A percentile compares a stretch with the other conserved stretches of the same genome.
Evolutionary conservation across 2,797 vertebrate species (phyloP).

Genomic region (Setipinna tenuifilis): DNA sequence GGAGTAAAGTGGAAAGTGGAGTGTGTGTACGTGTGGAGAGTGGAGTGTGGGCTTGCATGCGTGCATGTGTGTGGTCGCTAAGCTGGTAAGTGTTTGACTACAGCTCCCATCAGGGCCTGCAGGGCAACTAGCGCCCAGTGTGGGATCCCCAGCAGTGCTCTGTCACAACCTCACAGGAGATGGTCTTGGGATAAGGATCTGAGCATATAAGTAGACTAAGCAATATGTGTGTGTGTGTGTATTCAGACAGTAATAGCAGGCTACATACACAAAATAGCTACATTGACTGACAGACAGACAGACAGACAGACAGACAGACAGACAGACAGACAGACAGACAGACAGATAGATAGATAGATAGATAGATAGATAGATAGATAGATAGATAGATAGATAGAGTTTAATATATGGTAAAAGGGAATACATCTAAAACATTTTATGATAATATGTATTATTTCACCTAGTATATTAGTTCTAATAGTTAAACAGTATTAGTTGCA

Average conservation of each 20-base stretch:
- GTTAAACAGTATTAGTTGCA: no score
- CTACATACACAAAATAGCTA: no score
- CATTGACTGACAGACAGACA: no score
- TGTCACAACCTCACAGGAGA: background rate
- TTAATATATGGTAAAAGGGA: no score
- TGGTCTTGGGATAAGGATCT: background rate
- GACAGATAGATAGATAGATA: no score
- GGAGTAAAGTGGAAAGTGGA: background rate
- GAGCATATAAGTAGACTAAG: background rate
- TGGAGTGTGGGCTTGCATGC: background rate
- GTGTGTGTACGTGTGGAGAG: background rate
- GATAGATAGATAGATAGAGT: no score
- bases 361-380: no score
- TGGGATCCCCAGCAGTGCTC: background rate
- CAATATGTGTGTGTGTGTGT: conserved; percentile 43
- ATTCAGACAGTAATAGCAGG: background rate
- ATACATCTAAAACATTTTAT: no score
- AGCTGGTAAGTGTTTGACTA: conserved; percentile 36
- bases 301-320: no score
- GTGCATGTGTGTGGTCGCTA: background rate
- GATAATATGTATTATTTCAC: no score
- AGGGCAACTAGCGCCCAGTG: background rate
- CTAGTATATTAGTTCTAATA: no score
- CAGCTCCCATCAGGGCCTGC: conserved; percentile 30
- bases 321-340: no score